phyloP scores from a whole-genome alignment of 2,113 vertebrate species.

The Globicephala melas region DNA sequence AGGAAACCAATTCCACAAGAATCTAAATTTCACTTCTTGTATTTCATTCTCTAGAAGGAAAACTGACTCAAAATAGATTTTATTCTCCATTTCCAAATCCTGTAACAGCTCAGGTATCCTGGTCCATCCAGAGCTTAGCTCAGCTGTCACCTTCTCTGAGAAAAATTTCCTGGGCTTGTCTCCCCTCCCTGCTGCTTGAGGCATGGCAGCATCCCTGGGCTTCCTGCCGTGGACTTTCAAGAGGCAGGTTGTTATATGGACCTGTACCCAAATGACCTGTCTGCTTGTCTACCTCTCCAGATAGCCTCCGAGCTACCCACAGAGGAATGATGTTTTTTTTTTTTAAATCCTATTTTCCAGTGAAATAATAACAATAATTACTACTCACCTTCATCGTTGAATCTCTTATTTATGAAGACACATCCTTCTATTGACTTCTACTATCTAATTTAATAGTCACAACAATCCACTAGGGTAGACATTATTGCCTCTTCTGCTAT shows the following conservation, averaged over 20 bases:
- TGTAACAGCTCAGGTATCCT: not conserved
- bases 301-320: not conserved
- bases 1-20: slow-evolving; percentile 57
- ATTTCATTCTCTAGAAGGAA: slow-evolving; percentile 44
- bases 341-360: not conserved
- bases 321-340: not conserved
- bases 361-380: not conserved
- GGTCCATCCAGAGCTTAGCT: not conserved
- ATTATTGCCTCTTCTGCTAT: not conserved
- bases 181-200: not conserved
- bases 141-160: not conserved
- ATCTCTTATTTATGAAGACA: not conserved
- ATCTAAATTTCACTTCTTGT: slow-evolving; percentile 46
- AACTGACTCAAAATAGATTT: not conserved
- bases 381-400: not conserved
- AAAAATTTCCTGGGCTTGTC: not conserved
- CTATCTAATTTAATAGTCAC: not conserved
- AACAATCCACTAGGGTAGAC: not conserved
- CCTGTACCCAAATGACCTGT: not conserved
- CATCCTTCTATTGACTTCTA: not conserved
- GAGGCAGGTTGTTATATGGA: not conserved
- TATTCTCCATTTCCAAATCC: not conserved
- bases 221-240: not conserved
- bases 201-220: not conserved
- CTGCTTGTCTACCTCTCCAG: not conserved